phyloP scores from a whole-genome alignment of 1,140 invertebrate species.

The Drosophila ficusphila region DNA sequence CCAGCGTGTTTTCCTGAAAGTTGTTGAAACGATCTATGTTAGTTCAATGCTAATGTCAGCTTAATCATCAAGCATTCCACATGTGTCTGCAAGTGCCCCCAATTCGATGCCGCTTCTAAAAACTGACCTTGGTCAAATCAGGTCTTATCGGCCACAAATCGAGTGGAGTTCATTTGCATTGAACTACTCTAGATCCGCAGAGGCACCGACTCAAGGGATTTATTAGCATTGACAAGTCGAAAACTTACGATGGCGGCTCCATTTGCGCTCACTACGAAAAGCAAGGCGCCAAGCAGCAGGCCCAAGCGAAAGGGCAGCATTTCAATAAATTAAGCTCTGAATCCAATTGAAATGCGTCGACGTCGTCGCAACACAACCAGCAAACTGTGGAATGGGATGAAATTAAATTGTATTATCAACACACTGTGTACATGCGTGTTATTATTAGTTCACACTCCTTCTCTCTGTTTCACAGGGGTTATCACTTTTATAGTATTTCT shows the following conservation, averaged over 20 bases:
- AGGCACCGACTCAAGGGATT: constrained; percentile 24
- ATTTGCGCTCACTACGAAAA: constrained; percentile 65
- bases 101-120: constrained; percentile 22
- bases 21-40: constrained; percentile 36
- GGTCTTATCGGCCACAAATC: constrained; percentile 56
- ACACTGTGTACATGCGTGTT: constrained; percentile 33
- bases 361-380: constrained; percentile 42
- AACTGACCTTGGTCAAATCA: constrained; percentile 75
- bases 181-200: constrained; percentile 46
- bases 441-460: constrained; percentile 48
- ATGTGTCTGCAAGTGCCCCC: constrained; percentile 6
- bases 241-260: constrained; percentile 81
- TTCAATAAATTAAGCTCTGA: constrained; percentile 60
- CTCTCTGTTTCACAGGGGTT: constrained; percentile 49
- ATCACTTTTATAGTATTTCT: constrained; percentile 54
- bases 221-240: constrained; percentile 61
- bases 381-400: constrained; percentile 65
- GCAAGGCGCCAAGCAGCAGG: constrained; percentile 65
- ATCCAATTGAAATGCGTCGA: constrained; percentile 60
- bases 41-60: constrained; percentile 68
- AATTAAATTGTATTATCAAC: constrained; percentile 71
- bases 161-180: constrained; percentile 58
- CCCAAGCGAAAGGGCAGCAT: constrained; percentile 82
- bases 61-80: constrained; percentile 24
- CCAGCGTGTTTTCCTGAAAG: constrained; percentile 50